These are phyloP conservation scores for Ips typographus DNA, from an alignment of 1,140 invertebrate genomes.

Conservation along the genomic window DNA sequence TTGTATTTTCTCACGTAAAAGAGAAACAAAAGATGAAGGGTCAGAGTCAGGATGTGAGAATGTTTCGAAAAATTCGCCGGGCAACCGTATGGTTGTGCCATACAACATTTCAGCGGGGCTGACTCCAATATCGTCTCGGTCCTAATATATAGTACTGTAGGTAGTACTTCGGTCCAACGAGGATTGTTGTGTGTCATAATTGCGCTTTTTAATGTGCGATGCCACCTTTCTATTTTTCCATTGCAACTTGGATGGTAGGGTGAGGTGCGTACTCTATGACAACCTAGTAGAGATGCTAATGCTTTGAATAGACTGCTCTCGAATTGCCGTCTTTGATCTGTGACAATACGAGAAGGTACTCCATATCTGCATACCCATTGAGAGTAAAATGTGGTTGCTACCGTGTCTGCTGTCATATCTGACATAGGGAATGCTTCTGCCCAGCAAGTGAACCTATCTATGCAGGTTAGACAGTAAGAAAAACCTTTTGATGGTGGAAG, in stretches of 20 bases:
- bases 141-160: neutral
- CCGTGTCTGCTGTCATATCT: slow-evolving; percentile 25
- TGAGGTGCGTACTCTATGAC: no score
- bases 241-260: slow-evolving; percentile 28
- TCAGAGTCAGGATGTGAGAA: no score
- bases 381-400: slow-evolving; percentile 14
- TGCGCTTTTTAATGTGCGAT: slow-evolving; percentile 49
- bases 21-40: no score
- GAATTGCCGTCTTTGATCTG: neutral
- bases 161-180: slow-evolving; percentile 13
- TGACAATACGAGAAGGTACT: slow-evolving; percentile 16
- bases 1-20: no score
- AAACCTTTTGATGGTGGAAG: no score
- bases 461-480: no score
- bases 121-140: neutral
- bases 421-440: neutral
- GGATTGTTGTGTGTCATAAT: slow-evolving; percentile 40
- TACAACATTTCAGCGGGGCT: slow-evolving; percentile 41
- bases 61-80: slow-evolving; percentile 48
- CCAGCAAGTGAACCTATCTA: no score
- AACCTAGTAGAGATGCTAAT: slow-evolving; percentile 8
- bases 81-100: slow-evolving; percentile 43
- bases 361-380: neutral
- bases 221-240: slow-evolving; percentile 51
- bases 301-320: slow-evolving; percentile 46